Base-by-base conservation (phyloP, 2,888 invertebrate genomes). In the Erannis defoliaria region DNA sequence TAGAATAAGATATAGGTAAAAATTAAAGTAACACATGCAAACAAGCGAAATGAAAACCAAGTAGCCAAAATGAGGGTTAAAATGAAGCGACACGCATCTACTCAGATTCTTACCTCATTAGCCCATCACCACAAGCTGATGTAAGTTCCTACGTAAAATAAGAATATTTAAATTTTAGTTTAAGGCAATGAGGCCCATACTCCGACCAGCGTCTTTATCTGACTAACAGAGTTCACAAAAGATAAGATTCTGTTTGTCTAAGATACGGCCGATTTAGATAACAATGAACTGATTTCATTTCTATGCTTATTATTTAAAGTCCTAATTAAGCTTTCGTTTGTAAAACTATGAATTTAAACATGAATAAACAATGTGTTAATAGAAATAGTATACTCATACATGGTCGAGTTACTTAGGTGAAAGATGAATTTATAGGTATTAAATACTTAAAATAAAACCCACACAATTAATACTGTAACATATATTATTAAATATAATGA, bases 401-500 rank as follows among this genome's bases (percentile, higher is more conserved):
- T 23, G 31, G 23, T 31, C 12, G 45, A n/a, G 42, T 49, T 60
- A 46, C 19, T 33, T 55, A 45, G 37, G 40, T 9, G 0, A n/a
- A 59, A 31, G 26, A 61, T 64, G 57, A 16, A 66, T 56, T 38
- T 61, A 62, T 42, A 58, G 61, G 66, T 66, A 63, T 65, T 38
- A 62, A 49, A 71, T 76, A 85, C 77, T 85, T 84, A 90, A n/a
- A 92, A 92, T 90, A 89, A 93, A 93, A 92, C 88, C 82, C 86
- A 85, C 77, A 86, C 74, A 80, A 81, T 56, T 76, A 90, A 91
- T 88, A 86, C 81, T 85, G 84, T 90, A 91, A 90, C 90, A 90
- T 93, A 90, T 93, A 92, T 93, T 91, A 55, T 85, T 85, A 82
- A 84, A 86, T 84, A 86, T 79, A 84, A 88, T 89, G 88, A 87